Conservation (phyloP, 2,888 invertebrate genomes). For the Myopa testacea region DNA sequence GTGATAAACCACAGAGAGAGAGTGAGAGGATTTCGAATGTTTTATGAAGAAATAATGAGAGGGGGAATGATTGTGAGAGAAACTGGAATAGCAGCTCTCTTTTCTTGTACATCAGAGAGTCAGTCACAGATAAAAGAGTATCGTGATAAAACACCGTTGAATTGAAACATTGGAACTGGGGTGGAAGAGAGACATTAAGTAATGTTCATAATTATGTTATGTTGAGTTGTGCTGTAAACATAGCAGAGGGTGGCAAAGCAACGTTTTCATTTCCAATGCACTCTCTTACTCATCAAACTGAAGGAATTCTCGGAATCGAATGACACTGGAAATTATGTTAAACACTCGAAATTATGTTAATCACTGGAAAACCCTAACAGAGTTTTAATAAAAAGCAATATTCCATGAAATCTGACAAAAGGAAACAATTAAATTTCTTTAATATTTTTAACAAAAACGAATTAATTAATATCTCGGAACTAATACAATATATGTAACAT, state of each 20-base stretch:
- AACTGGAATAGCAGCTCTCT: too few species aligned
- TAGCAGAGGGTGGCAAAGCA: not conserved
- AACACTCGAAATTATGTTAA: too few species aligned
- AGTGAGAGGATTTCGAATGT: not conserved
- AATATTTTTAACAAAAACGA: too few species aligned
- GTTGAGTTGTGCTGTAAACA: not conserved
- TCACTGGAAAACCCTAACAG: too few species aligned
- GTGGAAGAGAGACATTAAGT: not conserved
- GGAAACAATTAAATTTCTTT: too few species aligned
- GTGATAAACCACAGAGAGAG: not conserved
- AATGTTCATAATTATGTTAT: not conserved
- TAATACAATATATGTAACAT: too few species aligned
- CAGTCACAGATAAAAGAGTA: not conserved
- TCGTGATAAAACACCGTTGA: conserved; percentile 5
- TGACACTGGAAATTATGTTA: not conserved
- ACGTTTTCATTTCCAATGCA: not conserved
- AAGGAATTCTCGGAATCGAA: not conserved
- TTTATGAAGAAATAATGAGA: not conserved
- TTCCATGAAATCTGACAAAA: too few species aligned
- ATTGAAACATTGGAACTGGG: conserved; percentile 22
- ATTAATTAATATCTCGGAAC: too few species aligned
- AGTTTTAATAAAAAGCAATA: too few species aligned
- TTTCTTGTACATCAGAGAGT: not conserved
- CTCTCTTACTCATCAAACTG: not conserved
- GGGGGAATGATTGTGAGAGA: not conserved